Base-by-base conservation (phyloP, 1,140 invertebrate species). In the Hyphantria cunea region DNA sequence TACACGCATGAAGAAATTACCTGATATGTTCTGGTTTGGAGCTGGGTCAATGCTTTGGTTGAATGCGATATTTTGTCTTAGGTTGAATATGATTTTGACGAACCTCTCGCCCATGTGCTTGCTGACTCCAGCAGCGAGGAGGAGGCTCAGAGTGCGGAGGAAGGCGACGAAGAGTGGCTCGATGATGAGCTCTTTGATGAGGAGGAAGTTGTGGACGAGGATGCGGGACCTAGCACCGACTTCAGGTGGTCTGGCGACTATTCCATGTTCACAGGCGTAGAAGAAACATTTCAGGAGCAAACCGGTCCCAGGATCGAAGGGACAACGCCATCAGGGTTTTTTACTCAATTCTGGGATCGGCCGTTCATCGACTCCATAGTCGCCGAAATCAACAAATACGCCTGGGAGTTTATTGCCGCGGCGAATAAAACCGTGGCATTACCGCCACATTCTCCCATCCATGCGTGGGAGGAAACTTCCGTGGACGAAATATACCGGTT, bases 381-480 rank as follows among this genome's bases (percentile, higher is more conserved):
- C 9, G 48, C 25, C 11, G 25, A 50, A 31, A 50, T 31, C 7
- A 50, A 50, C 31, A 5, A 50, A 33, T 50, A 50, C 12, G 48
- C 48, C 25, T 33, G 31, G 31, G 8, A 50, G 11, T 33, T 31
- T 2, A 50, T 50, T 10, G 48, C 25, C 10, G 6, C 6, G 8
- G 31, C 31, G 3, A 2, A 13, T 11, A 14, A 47, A 47, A 6
- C 44, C 13, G 44, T 15, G 4, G 13, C 4, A 8, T 6, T 50
- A 3, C 12, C 48, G 12, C 3, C 48, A 6, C 25, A 32, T 32
- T 50, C 48, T 6, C 25, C 25, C 11, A 10, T 34, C 3, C 32
- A 50, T 9, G 48, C 11, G 9, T 50, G 31, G 48, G 48, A 33
- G 12, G 48, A 50, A 50, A 50, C 48, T 10, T 50, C 48, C 6